phyloP scores from a whole-genome alignment of 2,888 invertebrate genomes.

The Acleris laterana region DNA sequence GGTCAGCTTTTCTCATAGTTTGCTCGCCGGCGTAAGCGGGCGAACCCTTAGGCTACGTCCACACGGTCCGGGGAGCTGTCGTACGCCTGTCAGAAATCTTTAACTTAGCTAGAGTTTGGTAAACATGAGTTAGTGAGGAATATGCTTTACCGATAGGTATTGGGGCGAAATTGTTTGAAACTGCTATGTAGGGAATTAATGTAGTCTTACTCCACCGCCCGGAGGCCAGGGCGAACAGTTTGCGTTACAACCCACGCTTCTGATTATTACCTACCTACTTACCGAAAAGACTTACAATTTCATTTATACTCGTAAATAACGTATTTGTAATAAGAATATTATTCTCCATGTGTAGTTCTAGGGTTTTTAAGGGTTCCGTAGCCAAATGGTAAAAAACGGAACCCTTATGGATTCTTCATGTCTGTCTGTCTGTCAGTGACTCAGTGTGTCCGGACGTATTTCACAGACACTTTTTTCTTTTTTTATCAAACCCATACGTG shows the following conservation, averaged over 20 bases:
- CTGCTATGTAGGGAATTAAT: conserved; percentile 30
- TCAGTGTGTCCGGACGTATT: too few species aligned
- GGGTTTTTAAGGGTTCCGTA: too few species aligned
- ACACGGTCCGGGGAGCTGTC: conserved; percentile 17
- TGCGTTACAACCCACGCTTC: conserved; percentile 9
- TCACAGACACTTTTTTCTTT: too few species aligned
- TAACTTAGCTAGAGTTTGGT: conserved; percentile 20
- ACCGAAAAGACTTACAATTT: too few species aligned
- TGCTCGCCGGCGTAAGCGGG: conserved; percentile 28
- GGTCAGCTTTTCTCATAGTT: conserved; percentile 38
- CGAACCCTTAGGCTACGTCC: conserved; percentile 27
- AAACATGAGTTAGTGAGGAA: conserved; percentile 21
- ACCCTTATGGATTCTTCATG: too few species aligned
- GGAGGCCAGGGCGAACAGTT: conserved; percentile 14
- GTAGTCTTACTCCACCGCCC: conserved; percentile 20
- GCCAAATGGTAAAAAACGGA: too few species aligned
- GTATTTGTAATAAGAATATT: too few species aligned
- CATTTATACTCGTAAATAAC: too few species aligned
- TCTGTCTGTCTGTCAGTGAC: too few species aligned
- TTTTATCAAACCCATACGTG: too few species aligned
- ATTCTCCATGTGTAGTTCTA: too few species aligned
- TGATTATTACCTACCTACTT: too few species aligned
- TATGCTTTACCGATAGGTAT: conserved; percentile 30
- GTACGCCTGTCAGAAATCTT: conserved; percentile 26
- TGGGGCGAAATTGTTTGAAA: conserved; percentile 34